Conservation (phyloP, 2,797 vertebrate species). For the Brotogeris chrysoptera region DNA sequence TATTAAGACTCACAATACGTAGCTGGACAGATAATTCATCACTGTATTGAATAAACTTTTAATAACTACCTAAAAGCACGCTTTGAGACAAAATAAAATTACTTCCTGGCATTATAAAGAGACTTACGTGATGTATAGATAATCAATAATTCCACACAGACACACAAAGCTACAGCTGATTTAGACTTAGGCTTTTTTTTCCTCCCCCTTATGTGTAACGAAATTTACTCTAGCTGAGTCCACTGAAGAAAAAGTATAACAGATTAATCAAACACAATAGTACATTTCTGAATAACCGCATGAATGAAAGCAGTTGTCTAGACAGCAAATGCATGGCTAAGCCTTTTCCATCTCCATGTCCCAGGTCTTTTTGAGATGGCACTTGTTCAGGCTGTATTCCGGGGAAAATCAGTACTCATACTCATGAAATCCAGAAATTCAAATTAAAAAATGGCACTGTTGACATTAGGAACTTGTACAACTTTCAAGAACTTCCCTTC, state of each 20-base stretch:
- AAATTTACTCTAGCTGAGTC: background rate
- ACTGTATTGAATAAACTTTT: conserved; percentile 23
- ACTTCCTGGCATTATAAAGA: conserved; percentile 31
- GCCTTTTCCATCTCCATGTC: background rate
- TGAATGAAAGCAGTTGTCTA: background rate
- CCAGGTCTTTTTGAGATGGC: background rate
- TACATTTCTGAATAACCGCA: background rate
- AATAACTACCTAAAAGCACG: conserved; percentile 45
- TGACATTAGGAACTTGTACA: background rate
- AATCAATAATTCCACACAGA: conserved; percentile 43
- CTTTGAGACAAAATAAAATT: conserved; percentile 28
- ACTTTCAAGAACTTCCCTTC: background rate
- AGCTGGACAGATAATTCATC: background rate
- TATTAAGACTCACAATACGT: background rate
- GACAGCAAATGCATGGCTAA: background rate
- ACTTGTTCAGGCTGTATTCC: background rate
- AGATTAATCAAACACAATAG: background rate
- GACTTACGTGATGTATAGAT: conserved; percentile 24
- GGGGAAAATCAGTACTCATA: background rate
- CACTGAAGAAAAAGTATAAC: background rate
- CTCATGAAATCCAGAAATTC: background rate
- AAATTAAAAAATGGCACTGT: background rate
- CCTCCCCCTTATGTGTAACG: background rate
- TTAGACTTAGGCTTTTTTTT: background rate
- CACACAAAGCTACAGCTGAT: background rate